A percentile compares a stretch with the other conserved stretches of the same genome.
phyloP scores from a whole-genome alignment of 2,797 vertebrate species.

The Alectoris magna region DNA sequence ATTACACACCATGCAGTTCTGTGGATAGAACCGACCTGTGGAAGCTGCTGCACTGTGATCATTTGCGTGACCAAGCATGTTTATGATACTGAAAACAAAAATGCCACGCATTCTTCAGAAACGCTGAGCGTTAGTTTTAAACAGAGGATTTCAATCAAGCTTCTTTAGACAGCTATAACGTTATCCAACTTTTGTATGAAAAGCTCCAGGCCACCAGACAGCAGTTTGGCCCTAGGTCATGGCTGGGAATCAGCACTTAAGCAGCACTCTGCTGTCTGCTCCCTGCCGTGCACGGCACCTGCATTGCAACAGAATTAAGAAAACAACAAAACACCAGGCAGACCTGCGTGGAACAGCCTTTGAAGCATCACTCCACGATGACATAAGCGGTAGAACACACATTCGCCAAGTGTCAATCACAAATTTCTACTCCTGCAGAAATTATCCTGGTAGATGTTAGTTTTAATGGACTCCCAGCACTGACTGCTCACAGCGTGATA shows the following conservation, averaged over 20 bases:
- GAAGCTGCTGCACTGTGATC: background rate
- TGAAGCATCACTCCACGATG: background rate
- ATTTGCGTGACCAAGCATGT: background rate
- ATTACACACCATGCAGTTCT: background rate
- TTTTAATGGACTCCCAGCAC: background rate
- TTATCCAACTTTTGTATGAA: background rate
- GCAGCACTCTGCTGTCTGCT: background rate
- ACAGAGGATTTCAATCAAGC: background rate
- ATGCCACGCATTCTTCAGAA: background rate
- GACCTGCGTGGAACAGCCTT: background rate
- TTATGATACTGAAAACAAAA: background rate
- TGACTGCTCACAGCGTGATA: accelerated
- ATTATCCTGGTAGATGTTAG: background rate
- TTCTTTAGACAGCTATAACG: background rate
- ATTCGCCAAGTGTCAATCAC: background rate
- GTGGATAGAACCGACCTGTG: background rate
- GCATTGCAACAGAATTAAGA: background rate
- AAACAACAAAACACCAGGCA: background rate
- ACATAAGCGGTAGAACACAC: background rate
- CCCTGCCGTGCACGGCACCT: background rate
- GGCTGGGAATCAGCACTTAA: accelerated
- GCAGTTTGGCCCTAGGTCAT: background rate
- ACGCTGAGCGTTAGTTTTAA: background rate
- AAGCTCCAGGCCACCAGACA: background rate
- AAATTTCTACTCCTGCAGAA: background rate